These are phyloP conservation scores for Illadopsis cleaveri DNA, from an alignment of 2,113 vertebrate species.

Conservation along the genomic window DNA sequence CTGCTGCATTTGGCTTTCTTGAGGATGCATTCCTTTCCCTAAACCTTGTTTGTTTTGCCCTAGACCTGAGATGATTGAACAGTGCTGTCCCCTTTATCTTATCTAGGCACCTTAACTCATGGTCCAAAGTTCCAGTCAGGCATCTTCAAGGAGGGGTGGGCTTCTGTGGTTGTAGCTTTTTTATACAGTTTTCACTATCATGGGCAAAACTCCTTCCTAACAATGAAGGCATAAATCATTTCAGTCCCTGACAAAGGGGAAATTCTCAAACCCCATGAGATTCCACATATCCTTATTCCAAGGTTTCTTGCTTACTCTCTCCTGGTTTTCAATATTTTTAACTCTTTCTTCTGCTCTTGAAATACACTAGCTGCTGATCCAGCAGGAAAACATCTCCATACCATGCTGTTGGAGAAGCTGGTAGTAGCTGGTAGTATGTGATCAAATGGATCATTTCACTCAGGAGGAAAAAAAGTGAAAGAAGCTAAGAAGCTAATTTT, in stretches of 20 bases:
- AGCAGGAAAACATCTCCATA: not conserved
- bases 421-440: not conserved
- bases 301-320: not conserved
- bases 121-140: not conserved
- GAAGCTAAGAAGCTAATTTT: not conserved
- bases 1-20: not conserved
- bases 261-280: not conserved
- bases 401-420: not conserved
- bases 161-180: not conserved
- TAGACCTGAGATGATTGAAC: not conserved
- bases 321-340: not conserved
- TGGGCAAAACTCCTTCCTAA: not conserved
- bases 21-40: not conserved
- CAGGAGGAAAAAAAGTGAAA: not conserved
- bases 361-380: not conserved
- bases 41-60: not conserved
- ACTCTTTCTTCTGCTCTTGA: not conserved
- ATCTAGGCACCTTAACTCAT: not conserved
- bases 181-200: not conserved
- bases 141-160: not conserved
- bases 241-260: not conserved
- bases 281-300: not conserved
- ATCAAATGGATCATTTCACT: not conserved
- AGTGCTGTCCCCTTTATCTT: not conserved
- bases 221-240: not conserved